These are phyloP conservation scores for Drosophila sechellia DNA, from an alignment of 1,140 invertebrate species.

Conservation along the genomic window DNA sequence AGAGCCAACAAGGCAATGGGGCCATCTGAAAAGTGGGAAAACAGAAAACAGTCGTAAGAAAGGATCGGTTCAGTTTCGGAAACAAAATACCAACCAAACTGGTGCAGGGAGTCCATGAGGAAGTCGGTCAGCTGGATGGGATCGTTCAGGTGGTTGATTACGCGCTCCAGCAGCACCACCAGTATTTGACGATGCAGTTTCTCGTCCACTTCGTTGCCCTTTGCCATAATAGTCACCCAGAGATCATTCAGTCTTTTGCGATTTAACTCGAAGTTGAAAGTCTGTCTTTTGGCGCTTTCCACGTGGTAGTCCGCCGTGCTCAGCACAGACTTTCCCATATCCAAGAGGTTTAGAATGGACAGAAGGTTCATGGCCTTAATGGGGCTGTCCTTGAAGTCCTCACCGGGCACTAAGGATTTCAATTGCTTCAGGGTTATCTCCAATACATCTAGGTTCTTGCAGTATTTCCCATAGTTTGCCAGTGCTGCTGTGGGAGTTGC, in stretches of 20 bases:
- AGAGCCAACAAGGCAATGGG: conserved; percentile 94
- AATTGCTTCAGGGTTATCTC: conserved; percentile 87
- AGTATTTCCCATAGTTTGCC: conserved; percentile 87
- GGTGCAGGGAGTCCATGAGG: conserved; percentile 94
- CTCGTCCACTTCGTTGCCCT: conserved; percentile 86
- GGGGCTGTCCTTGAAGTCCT: conserved; percentile 33
- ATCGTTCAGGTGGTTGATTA: conserved; percentile 92
- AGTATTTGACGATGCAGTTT: conserved; percentile 91
- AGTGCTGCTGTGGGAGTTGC: conserved; percentile 83
- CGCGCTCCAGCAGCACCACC: conserved; percentile 91
- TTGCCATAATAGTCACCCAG: conserved; percentile 90
- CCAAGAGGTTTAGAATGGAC: conserved; percentile 87
- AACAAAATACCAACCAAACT: conserved; percentile 86
- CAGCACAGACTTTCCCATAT: conserved; percentile 52
- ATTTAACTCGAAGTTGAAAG: conserved; percentile 82
- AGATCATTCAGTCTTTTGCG: conserved; percentile 87
- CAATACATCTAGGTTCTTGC: conserved; percentile 88
- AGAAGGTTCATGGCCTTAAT: conserved; percentile 88
- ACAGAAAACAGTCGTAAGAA: background rate
- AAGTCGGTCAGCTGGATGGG: conserved; percentile 96
- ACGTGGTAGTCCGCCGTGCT: conserved; percentile 45
- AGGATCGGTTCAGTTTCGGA: background rate
- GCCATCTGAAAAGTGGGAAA: conserved; percentile 87
- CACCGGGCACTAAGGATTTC: conserved; percentile 83
- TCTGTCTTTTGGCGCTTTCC: background rate